A percentile compares a stretch with the other conserved stretches of the same genome.
Conservation (phyloP, 2,888 invertebrate species). For the Cetonia aurata region DNA sequence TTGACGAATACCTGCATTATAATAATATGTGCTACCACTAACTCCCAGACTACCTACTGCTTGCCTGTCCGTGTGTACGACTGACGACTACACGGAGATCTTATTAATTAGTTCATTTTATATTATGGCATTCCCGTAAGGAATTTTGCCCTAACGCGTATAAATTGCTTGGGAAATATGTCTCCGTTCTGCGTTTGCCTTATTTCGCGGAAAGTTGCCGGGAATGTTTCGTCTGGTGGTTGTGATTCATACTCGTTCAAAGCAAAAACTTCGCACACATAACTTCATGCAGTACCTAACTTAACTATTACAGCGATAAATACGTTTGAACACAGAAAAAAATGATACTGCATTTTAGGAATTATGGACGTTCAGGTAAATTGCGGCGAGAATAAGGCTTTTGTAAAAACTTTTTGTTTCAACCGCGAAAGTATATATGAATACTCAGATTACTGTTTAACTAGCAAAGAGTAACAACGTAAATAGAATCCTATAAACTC, state of each 20-base stretch:
- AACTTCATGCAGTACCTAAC: no score
- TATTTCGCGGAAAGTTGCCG: slow-evolving; percentile 20
- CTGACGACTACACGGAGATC: slow-evolving; percentile 40
- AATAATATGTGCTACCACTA: slow-evolving; percentile 56
- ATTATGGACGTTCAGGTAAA: no score
- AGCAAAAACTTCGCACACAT: not conserved
- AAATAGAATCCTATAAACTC: no score
- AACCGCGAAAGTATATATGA: no score
- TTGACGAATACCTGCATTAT: slow-evolving; percentile 57
- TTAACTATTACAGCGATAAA: no score
- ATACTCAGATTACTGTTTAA: no score
- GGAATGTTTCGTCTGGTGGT: slow-evolving; percentile 22
- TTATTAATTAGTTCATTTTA: slow-evolving; percentile 57
- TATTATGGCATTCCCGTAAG: slow-evolving; percentile 38
- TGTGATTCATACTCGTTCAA: slow-evolving; percentile 23
- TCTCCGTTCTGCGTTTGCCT: slow-evolving; percentile 21
- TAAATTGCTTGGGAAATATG: slow-evolving; percentile 42
- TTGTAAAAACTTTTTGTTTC: no score
- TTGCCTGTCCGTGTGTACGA: slow-evolving; percentile 1
- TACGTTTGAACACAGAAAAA: no score
- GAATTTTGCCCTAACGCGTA: slow-evolving; percentile 37
- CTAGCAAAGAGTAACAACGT: no score
- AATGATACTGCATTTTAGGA: no score
- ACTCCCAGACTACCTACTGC: slow-evolving; percentile 50
- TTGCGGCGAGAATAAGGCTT: no score